Evolutionary conservation across 2,888 invertebrate species (phyloP), one percentile per base, ranked within the genome.

Genomic region (Agriotes lineatus): DNA sequence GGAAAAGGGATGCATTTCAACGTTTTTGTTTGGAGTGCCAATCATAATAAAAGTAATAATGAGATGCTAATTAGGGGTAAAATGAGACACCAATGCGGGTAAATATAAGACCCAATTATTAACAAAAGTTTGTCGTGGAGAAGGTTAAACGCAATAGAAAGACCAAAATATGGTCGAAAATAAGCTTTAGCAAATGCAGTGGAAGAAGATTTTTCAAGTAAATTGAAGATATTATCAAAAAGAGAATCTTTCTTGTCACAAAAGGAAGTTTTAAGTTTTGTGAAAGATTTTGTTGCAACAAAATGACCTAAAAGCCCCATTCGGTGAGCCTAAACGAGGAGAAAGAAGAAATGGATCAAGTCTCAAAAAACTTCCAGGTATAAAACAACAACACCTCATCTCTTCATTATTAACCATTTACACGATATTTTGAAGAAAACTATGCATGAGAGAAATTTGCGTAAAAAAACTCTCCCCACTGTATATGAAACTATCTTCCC

Each of bases 71-170:
- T 25, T 3, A 3, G 25, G 25, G 25, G n/a, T n/a, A n/a, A n/a
- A n/a, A n/a, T n/a, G 25, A 25, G 25, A 25, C 25, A 25, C 25
- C 7, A 25, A 25, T 25, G 25, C 25, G 25, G 25, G 25, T 25
- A 25, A 25, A 25, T 25, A 25, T 25, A 7, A 25, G 25, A 25
- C 25, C 3, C 7, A 25, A 3, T 7, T 25, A 25, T 56, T n/a
- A 20, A 56, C 18, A 56, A 56, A 12, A 35, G 37, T 12, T 18
- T 35, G n/a, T 56, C 37, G 7, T 16, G 56, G 14, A 56, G 56
- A 56, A 33, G 45, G 10, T 7, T 16, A 7, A 18, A 16, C 9
- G 45, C 19, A 18, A 9, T 45, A n/a, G n/a, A 18, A 16, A 45
- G 10, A 44, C 2, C 7, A 1, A 44, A 44, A 16, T 18, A 19